Evolutionary conservation across 1,140 invertebrate species (phyloP).

Genomic region (Conus betulinus): DNA sequence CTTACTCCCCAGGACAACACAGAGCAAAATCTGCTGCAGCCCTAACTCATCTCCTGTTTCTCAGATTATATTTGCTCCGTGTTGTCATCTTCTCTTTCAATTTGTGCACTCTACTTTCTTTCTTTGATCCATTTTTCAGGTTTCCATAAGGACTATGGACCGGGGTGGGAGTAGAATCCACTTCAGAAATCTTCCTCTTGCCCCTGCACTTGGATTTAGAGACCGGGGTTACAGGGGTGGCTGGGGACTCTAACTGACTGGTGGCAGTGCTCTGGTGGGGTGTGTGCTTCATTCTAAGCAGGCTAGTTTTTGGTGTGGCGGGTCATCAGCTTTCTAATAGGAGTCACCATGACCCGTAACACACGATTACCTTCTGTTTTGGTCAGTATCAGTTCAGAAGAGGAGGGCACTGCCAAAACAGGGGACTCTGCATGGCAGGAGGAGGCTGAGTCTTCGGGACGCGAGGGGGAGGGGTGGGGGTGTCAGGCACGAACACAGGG

Average conservation of each 20-base stretch:
- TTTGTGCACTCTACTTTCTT: background rate
- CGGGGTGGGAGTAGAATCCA: background rate
- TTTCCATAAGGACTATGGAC: background rate
- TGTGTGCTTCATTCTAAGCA: conserved; percentile 58
- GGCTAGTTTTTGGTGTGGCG: conserved; percentile 65
- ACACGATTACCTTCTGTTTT: conserved; percentile 52
- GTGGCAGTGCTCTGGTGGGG: conserved; percentile 32
- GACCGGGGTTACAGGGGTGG: background rate
- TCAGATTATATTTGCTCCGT: conserved; percentile 2
- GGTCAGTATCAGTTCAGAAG: conserved; percentile 28
- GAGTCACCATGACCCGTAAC: conserved; percentile 59
- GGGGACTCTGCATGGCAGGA: background rate
- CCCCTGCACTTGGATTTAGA: background rate
- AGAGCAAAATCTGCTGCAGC: background rate
- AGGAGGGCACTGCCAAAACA: background rate
- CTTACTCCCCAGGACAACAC: no score
- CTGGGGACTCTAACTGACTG: background rate
- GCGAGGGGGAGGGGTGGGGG: background rate
- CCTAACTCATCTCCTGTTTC: background rate
- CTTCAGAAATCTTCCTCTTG: conserved; percentile 27
- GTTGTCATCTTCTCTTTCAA: background rate
- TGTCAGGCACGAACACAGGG: background rate
- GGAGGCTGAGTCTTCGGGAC: background rate
- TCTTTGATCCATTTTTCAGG: background rate
- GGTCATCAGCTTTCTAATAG: conserved; percentile 51